Conservation (phyloP, 2,797 vertebrate species). For the Takifugu rubripes region DNA sequence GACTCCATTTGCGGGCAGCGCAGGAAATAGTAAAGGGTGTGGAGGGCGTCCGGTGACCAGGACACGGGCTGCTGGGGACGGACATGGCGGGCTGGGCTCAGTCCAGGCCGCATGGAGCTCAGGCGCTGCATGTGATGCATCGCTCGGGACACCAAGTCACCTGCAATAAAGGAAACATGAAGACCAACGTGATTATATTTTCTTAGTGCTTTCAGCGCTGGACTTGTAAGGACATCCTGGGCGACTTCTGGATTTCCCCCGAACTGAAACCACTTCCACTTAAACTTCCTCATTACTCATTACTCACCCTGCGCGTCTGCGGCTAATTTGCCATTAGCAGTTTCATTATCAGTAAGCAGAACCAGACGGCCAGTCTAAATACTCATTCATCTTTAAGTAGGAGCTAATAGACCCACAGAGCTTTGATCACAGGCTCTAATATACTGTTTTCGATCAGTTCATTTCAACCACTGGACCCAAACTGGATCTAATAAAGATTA, state of each 20-base stretch:
- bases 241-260: constrained; percentile 31
- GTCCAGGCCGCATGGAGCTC: constrained; percentile 81
- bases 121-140: constrained; percentile 99
- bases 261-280: constrained; percentile 37
- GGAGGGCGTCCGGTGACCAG: constrained; percentile 95
- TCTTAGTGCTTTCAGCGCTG: neutral
- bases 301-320: constrained; percentile 22
- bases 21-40: constrained; percentile 98
- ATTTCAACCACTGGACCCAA: constrained; percentile 10
- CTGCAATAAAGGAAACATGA: constrained; percentile 57
- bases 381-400: constrained; percentile 53
- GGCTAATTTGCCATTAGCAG: constrained; percentile 35
- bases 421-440: constrained; percentile 30
- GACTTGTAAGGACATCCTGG: constrained; percentile 8
- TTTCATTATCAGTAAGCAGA: constrained; percentile 54
- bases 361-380: constrained; percentile 49
- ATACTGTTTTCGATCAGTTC: constrained; percentile 23
- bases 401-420: constrained; percentile 37
- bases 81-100: constrained; percentile 86
- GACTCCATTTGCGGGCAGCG: constrained; percentile 98
- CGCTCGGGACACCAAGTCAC: constrained; percentile 93
- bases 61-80: constrained; percentile 88
- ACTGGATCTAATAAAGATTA: neutral
- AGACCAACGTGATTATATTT: neutral
- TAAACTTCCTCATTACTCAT: constrained; percentile 26